A percentile compares a stretch with the other conserved stretches of the same genome.
These are phyloP conservation scores for Petrocephalus sullivani DNA, from an alignment of 2,797 vertebrate genomes.

Conservation along the genomic window DNA sequence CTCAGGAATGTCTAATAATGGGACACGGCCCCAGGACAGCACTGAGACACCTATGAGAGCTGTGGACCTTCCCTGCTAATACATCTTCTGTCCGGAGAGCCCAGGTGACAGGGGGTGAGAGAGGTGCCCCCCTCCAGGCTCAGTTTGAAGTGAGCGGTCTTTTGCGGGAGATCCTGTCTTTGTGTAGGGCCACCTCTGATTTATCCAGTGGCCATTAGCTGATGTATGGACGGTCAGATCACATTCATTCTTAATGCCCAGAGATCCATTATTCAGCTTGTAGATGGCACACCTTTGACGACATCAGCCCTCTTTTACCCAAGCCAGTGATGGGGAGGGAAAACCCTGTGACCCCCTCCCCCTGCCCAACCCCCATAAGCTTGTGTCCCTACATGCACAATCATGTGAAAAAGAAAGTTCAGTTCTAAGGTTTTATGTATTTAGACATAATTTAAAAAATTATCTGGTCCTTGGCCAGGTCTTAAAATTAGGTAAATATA, in stretches of 20 bases:
- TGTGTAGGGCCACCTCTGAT: conserved; percentile 16
- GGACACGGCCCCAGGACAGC: background rate
- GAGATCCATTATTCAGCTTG: conserved; percentile 41
- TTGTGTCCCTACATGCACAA: background rate
- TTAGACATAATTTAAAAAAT: no score
- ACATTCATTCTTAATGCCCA: conserved; percentile 39
- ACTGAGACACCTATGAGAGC: background rate
- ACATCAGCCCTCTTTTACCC: conserved; percentile 20
- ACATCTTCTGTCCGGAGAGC: background rate
- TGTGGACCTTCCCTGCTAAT: background rate
- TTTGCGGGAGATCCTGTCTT: background rate
- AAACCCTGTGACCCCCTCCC: background rate
- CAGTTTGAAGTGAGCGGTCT: background rate
- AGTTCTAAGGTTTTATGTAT: no score
- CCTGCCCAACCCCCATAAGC: background rate
- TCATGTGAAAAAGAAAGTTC: no score
- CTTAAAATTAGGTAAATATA: no score
- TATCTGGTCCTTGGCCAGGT: no score
- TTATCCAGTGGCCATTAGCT: conserved; percentile 27
- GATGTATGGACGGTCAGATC: conserved; percentile 13
- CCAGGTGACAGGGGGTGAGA: background rate
- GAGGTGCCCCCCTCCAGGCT: background rate
- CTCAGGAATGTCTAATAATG: background rate
- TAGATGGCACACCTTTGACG: conserved; percentile 31
- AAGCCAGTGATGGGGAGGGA: background rate